Evolutionary conservation across 2,113 vertebrate species (phyloP), one percentile per base, ranked within the genome.

Genomic region (Dascyllus trimaculatus): DNA sequence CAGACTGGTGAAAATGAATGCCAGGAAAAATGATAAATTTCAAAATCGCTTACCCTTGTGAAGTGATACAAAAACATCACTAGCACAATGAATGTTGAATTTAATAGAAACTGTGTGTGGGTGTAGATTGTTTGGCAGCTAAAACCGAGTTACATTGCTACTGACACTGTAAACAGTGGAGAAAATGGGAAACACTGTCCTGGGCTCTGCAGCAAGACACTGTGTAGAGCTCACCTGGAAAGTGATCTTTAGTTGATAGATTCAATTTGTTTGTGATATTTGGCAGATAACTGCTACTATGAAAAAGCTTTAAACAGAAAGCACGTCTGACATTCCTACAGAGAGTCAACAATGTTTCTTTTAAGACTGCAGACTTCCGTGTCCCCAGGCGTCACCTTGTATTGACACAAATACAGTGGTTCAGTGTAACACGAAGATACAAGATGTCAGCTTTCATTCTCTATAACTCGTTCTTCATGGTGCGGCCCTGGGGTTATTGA

Each of bases 401-500:
- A 26, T 46, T 75, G 61, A 71, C 43, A 24, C 21, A 43, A 60
- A 71, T 21, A 6, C 10, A 9, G 74, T 9, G 15, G 17, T 62
- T 87, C 66, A 71, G 29, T 68, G 49, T 52, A 22, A 11, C 11
- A 64, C 35, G 46, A 2, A 40, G 48, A 59, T 32, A 60, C 43
- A 70, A 54, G 5, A 63, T 49, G 25, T 64, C 58, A 80, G 22
- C 25, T 71, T 79, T 75, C 57, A 87, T 71, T 73, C 22, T 53
- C 59, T 75, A 45, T 64, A 69, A 71, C 65, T 77, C 52, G 52
- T 52, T 72, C 22, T 49, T 62, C 65, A 72, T 48, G 45, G 26
- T 56, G 51, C 71, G 38, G 45, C 45, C 76, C 4, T 43, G 51
- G 45, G 69, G 67, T 76, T 79, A 89, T 85, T 87, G 79, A 83